Evolutionary conservation across 2,888 invertebrate genomes (phyloP).

Genomic region (Melieria omissa): DNA sequence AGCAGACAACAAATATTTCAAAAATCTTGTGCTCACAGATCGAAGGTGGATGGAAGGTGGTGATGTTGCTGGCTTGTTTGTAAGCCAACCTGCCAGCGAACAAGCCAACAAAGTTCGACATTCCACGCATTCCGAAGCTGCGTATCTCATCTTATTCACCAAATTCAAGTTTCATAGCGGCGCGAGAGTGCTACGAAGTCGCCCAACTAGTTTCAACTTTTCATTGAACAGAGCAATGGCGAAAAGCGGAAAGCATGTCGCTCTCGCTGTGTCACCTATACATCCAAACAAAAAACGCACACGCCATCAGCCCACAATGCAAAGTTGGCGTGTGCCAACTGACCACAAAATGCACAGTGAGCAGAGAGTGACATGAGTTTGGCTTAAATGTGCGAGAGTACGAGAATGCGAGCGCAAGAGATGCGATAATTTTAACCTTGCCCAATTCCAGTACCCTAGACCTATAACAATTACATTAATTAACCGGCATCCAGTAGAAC

Average conservation of each 20-base stretch:
- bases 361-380: not conserved
- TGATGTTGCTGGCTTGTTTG: too few relatives aligned
- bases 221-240: constrained; percentile 31
- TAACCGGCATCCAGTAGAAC: too few relatives aligned
- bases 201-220: constrained; percentile 14
- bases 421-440: constrained; percentile 15
- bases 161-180: constrained; percentile 17
- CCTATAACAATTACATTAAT: not conserved
- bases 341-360: not conserved
- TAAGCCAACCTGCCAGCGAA: too few relatives aligned
- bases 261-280: not conserved
- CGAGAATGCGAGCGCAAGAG: not conserved
- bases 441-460: constrained; percentile 8
- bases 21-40: too few relatives aligned
- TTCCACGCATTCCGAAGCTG: constrained; percentile 32
- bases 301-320: not conserved
- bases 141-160: constrained; percentile 28
- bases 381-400: not conserved
- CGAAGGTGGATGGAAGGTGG: too few relatives aligned
- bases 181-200: not conserved
- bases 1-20: too few relatives aligned
- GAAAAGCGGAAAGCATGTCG: not conserved
- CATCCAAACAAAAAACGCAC: not conserved
- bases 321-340: too few relatives aligned
- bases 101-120: not conserved